A percentile compares a stretch with the other conserved stretches of the same genome.
These are phyloP conservation scores for Brachymystax lenok DNA, from an alignment of 2,797 vertebrate genomes.

Conservation along the genomic window DNA sequence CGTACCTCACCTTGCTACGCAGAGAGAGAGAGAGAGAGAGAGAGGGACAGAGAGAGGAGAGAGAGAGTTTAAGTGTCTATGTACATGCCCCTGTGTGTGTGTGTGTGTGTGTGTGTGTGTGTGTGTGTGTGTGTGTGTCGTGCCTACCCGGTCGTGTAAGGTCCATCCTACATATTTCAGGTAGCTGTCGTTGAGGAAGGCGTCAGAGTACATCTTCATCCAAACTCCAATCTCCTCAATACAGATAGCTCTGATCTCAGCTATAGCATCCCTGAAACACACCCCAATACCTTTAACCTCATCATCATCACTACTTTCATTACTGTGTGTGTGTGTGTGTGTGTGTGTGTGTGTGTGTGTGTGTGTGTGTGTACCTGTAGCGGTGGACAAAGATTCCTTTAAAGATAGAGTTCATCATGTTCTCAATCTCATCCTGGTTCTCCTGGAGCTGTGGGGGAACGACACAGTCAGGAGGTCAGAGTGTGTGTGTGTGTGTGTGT, in stretches of 20 bases:
- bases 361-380: constrained; percentile 85
- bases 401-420: constrained; percentile 99
- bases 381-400: constrained; percentile 99
- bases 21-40: background rate
- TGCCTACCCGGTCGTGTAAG: constrained; percentile 93
- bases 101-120: background rate
- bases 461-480: background rate
- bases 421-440: constrained; percentile 99
- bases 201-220: constrained; percentile 99
- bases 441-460: constrained; percentile 88
- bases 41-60: too few relatives aligned
- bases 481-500: background rate
- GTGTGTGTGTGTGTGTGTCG: background rate
- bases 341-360: background rate
- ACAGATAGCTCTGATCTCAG: constrained; percentile 98
- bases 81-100: too few relatives aligned
- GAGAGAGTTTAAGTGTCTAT: too few relatives aligned
- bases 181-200: constrained; percentile 98
- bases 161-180: constrained; percentile 99
- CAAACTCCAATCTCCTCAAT: constrained; percentile 99
- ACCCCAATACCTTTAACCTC: background rate
- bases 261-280: constrained; percentile 89
- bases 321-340: too few relatives aligned
- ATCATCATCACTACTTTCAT: background rate
- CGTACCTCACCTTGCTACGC: constrained; percentile 97